A percentile compares a stretch with the other conserved stretches of the same genome.
Evolutionary conservation across 2,888 invertebrate species (phyloP).

Genomic region (Eilema sororculum): DNA sequence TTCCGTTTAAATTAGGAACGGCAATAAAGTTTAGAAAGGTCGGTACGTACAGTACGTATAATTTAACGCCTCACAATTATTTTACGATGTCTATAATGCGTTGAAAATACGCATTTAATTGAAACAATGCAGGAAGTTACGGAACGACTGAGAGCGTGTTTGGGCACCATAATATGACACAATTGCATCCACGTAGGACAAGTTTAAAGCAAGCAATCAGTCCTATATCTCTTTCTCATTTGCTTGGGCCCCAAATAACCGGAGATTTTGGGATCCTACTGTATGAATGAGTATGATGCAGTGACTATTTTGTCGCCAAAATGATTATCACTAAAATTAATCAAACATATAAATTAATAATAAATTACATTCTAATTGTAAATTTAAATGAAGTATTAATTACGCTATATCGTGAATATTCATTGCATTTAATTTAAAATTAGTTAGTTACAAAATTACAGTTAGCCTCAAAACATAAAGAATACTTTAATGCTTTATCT

Average conservation of each 20-base stretch:
- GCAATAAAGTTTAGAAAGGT: slow-evolving; percentile 1
- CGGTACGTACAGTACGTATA: background rate
- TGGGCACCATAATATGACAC: background rate
- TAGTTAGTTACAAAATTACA: background rate
- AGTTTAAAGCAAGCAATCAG: too few species aligned
- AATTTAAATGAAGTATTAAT: background rate
- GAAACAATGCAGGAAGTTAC: background rate
- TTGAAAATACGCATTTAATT: background rate
- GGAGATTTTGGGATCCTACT: background rate
- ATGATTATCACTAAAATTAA: background rate
- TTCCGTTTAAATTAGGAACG: background rate
- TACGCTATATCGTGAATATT: background rate
- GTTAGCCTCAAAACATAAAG: background rate
- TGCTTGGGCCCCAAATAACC: too few species aligned
- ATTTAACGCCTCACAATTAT: background rate
- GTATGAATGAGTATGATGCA: background rate
- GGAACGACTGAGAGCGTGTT: background rate
- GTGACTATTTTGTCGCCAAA: background rate
- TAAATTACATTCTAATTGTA: background rate
- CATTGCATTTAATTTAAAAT: background rate
- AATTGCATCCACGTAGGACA: too few species aligned
- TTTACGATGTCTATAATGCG: background rate
- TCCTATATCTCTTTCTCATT: too few species aligned
- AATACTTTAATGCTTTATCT: background rate
- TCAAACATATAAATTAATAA: too few species aligned